Conservation (phyloP, 2,888 invertebrate species). For the Drosophila pseudotalamancana region DNA sequence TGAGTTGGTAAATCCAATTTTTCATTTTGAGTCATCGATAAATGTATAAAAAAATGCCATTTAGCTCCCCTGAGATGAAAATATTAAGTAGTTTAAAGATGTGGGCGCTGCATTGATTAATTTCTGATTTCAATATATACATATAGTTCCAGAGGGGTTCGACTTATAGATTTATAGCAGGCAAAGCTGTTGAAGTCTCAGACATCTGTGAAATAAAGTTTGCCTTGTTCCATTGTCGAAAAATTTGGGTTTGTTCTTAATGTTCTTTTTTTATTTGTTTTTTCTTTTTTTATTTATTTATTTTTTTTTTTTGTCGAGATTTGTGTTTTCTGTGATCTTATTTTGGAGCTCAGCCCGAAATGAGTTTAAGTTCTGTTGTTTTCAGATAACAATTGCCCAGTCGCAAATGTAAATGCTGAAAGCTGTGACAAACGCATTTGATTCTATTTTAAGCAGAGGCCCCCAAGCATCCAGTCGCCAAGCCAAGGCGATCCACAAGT, state of each 20-base stretch:
- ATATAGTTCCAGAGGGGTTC: not conserved
- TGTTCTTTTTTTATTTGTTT: slow-evolving; percentile 6
- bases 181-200: not conserved
- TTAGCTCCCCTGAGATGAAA: not conserved
- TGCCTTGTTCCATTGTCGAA: slow-evolving; percentile 2
- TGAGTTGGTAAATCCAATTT: too few species aligned
- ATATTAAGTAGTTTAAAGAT: not conserved
- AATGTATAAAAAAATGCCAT: not conserved
- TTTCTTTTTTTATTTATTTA: not conserved
- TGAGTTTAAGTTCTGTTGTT: slow-evolving; percentile 16
- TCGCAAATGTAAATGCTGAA: slow-evolving; percentile 45
- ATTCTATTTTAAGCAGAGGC: slow-evolving; percentile 37
- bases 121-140: not conserved
- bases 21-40: not conserved
- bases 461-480: slow-evolving; percentile 9
- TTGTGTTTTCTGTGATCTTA: too few species aligned
- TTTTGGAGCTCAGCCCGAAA: slow-evolving; percentile 9
- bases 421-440: slow-evolving; percentile 40
- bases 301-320: slow-evolving; percentile 8
- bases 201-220: slow-evolving; percentile 41
- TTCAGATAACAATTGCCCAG: slow-evolving; percentile 30
- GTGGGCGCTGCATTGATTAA: not conserved
- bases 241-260: slow-evolving; percentile 7
- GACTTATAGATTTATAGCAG: not conserved
- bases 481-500: not conserved